A percentile compares a stretch with the other conserved stretches of the same genome.
These are phyloP conservation scores for Leucoptera coffeella DNA, from an alignment of 2,888 invertebrate species.

Conservation along the genomic window DNA sequence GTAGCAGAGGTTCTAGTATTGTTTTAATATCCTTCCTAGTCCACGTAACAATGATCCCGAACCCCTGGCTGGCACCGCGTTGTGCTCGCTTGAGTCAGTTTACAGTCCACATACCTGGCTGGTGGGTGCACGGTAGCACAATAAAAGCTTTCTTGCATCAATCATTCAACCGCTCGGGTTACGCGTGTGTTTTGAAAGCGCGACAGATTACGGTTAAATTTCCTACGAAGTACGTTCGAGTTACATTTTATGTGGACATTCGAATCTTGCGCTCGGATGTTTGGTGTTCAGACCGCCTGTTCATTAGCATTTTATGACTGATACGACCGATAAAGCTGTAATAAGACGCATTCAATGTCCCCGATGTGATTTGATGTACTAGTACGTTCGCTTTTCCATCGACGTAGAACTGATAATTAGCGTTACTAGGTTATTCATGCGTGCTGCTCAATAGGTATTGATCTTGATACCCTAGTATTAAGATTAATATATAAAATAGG, in stretches of 20 bases:
- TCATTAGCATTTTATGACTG: conserved; percentile 53
- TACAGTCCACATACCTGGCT: too few species aligned
- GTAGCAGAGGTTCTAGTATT: too few species aligned
- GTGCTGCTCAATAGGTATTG: too few species aligned
- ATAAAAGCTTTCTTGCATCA: conserved; percentile 43
- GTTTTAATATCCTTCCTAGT: too few species aligned
- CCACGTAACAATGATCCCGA: too few species aligned
- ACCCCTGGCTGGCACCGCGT: too few species aligned
- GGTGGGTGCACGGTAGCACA: conserved; percentile 31
- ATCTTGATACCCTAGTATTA: too few species aligned
- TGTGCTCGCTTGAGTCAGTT: too few species aligned
- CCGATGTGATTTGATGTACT: conserved; percentile 42
- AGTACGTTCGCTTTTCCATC: too few species aligned
- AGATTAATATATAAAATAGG: too few species aligned
- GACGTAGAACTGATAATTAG: too few species aligned
- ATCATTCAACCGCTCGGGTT: conserved; percentile 34
- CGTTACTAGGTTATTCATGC: too few species aligned
- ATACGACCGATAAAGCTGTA: conserved; percentile 51
- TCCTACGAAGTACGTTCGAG: conserved; percentile 48
- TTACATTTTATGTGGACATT: conserved; percentile 50
- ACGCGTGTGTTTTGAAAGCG: conserved; percentile 43
- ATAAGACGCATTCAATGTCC: conserved; percentile 46
- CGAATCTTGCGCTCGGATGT: conserved; percentile 51
- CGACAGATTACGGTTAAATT: conserved; percentile 41
- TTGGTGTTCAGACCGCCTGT: conserved; percentile 42